These are phyloP conservation scores for Phortica magna DNA, from an alignment of 2,888 invertebrate genomes.

Conservation along the genomic window DNA sequence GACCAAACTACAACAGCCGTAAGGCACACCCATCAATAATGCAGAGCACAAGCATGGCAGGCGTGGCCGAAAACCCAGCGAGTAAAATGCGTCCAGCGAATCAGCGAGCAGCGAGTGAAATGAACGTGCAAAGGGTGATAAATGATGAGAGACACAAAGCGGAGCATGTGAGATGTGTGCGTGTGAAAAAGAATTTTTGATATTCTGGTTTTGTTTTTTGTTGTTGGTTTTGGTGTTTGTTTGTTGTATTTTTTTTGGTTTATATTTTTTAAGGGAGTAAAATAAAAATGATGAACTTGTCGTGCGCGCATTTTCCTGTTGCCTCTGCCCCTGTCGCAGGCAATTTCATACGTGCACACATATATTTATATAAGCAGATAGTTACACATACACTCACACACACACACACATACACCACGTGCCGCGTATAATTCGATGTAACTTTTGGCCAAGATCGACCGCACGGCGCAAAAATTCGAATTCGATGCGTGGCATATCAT, in stretches of 20 bases:
- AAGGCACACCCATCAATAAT: conserved; percentile 2
- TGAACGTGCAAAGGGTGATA: conserved; percentile 50
- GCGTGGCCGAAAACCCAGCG: conserved; percentile 54
- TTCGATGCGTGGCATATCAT: neutral
- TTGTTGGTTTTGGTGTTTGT: neutral
- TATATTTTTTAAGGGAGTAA: conserved; percentile 40
- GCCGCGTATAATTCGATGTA: conserved; percentile 74
- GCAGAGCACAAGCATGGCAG: conserved; percentile 35
- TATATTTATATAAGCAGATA: conserved; percentile 44
- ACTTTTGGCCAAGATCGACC: conserved; percentile 53
- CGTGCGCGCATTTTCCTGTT: conserved; percentile 48
- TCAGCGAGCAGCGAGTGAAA: conserved; percentile 55
- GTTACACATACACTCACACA: neutral
- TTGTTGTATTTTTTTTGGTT: too few relatives aligned
- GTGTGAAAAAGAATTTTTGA: conserved; percentile 2
- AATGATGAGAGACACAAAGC: neutral
- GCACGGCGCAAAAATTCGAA: conserved; percentile 3
- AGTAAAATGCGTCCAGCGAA: conserved; percentile 59
- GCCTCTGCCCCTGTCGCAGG: conserved; percentile 23
- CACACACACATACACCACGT: conserved; percentile 64
- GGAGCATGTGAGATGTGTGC: conserved; percentile 30
- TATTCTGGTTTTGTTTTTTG: neutral
- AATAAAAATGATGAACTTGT: conserved; percentile 54
- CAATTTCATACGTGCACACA: conserved; percentile 51
- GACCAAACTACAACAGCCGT: conserved; percentile 41